Base-by-base conservation (phyloP, 2,113 vertebrate species). In the Dicerorhinus sumatrensis region DNA sequence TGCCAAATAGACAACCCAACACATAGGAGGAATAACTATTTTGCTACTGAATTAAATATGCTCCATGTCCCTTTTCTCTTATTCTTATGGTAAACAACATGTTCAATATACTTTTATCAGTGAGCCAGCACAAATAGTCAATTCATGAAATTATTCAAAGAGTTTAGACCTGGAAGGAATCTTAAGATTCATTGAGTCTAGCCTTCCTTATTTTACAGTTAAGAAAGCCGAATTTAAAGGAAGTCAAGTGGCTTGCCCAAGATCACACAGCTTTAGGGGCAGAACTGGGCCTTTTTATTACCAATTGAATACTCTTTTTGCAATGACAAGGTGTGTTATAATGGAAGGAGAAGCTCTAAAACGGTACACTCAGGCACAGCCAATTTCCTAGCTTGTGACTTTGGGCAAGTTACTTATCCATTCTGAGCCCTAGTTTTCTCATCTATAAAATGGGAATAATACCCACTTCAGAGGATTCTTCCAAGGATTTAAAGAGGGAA, bases 101-200 rank as follows among this genome's bases (percentile, higher is more conserved):
- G 31, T 17, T 63, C 0, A 1, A 42, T 65, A 14, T 33, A 79
- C 25, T 80, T 92, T 76, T 87, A 21, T 90, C 70, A 94, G 17
- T 63, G 85, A 89, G 20, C 18, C 21, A 31, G 58, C 25, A 86
- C 87, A 94, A 95, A 81, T 72, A 62, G 51, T 86, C 51, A 9
- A 51, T 70, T 69, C 58, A 81, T 31, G 73, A 94, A 96, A 83
- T 87, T 56, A 96, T 80, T 83, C 91, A 51, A 79, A 84, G 85
- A 63, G 18, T 87, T 95, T 76, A 48, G 18, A 87, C 20, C 80
- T 79, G 21, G 46, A 94, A 88, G 14, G 23, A 86, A n/a, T 70
- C 67, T 84, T 92, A 23, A 94, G 31, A 77, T 73, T 86, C 48
- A 70, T 75, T 77, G 82, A 70, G 27, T 79, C 46, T 31, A 88